Conservation (phyloP, 2,113 vertebrate genomes). For the Canis aureus region DNA sequence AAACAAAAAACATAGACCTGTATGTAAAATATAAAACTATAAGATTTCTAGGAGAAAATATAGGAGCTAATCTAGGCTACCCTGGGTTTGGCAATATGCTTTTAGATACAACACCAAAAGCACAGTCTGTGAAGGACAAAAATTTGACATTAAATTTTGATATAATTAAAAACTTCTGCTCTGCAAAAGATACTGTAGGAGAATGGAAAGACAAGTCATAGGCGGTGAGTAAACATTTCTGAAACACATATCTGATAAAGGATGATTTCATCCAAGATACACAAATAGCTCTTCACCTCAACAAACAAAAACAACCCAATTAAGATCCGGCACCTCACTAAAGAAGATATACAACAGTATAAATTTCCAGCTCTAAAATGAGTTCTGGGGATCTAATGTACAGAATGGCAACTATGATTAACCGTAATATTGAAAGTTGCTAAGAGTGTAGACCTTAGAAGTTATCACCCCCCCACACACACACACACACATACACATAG, state of each 20-base stretch:
- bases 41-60: not conserved
- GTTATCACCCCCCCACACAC: not conserved
- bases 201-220: not conserved
- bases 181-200: not conserved
- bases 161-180: not conserved
- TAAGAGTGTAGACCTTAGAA: not conserved
- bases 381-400: not conserved
- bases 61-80: not conserved
- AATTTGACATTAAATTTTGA: not conserved
- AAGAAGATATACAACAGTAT: not conserved
- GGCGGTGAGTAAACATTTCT: not conserved
- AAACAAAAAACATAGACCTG: not conserved
- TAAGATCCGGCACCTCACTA: not conserved
- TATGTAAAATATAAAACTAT: not conserved
- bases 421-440: not conserved
- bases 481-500: not conserved
- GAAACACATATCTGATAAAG: not conserved
- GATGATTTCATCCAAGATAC: not conserved
- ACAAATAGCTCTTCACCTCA: not conserved
- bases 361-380: not conserved
- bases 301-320: not conserved
- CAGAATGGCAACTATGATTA: not conserved
- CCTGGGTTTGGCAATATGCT: not conserved
- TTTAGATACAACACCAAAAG: not conserved
- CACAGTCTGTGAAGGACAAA: not conserved